Conservation (phyloP, 2,797 vertebrate species). For the Xerus rutilus region DNA sequence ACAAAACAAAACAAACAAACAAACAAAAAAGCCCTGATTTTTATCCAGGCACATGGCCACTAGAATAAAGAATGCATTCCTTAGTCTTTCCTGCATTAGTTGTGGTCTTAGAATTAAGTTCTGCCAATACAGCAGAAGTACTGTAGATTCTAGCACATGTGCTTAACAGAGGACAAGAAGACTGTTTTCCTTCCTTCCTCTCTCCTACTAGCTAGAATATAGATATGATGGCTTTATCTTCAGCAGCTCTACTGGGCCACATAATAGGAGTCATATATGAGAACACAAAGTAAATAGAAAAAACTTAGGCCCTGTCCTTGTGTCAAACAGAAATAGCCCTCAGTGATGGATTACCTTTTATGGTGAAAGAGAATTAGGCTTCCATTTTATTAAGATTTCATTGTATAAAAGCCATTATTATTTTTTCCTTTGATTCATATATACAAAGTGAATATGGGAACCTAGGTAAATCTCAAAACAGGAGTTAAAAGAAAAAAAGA, state of each 20-base stretch:
- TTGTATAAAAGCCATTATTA: background rate
- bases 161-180: background rate
- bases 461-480: background rate
- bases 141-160: background rate
- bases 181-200: background rate
- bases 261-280: background rate
- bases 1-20: background rate
- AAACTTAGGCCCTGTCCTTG: background rate
- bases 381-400: background rate
- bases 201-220: background rate
- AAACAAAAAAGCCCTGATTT: background rate
- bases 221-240: background rate
- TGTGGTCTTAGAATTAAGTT: background rate
- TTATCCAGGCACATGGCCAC: background rate
- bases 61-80: background rate
- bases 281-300: background rate
- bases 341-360: background rate
- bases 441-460: background rate
- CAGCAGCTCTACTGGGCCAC: background rate
- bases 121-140: background rate
- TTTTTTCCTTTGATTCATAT: background rate
- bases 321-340: background rate
- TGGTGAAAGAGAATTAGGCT: background rate
- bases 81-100: background rate
- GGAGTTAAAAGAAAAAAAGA: background rate